Percentiles rank a stretch among this genome's conserved stretches.
These are phyloP conservation scores for Stigmatopora nigra DNA, from an alignment of 2,113 vertebrate genomes.

Conservation along the genomic window DNA sequence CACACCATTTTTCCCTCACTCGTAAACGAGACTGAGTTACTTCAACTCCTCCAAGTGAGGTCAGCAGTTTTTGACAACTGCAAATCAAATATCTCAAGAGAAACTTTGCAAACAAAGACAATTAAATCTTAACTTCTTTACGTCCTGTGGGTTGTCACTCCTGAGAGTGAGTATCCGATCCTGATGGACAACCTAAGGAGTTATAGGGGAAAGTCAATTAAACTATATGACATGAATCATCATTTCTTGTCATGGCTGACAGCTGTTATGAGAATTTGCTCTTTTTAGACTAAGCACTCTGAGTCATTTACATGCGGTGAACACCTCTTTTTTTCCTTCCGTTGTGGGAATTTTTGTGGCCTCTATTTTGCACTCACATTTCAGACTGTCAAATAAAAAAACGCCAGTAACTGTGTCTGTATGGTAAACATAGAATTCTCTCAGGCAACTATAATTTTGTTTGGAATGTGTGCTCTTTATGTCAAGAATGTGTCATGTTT, in stretches of 20 bases:
- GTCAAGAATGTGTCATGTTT: conserved; percentile 4
- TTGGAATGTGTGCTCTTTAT: conserved; percentile 5
- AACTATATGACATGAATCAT: conserved; percentile 2
- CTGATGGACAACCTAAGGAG: not conserved
- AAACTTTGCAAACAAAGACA: conserved; percentile 1
- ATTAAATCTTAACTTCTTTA: not conserved
- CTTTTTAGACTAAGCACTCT: not conserved
- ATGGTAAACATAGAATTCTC: conserved; percentile 2
- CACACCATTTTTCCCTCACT: too few species aligned
- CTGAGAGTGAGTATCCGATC: not conserved
- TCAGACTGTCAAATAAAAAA: conserved; percentile 7
- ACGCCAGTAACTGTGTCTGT: not conserved
- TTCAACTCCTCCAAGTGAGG: not conserved
- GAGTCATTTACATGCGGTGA: not conserved
- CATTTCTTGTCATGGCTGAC: conserved; percentile 1
- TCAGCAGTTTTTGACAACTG: not conserved
- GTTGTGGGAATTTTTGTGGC: conserved; percentile 10
- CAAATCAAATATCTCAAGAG: conserved; percentile 2
- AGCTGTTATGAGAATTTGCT: not conserved
- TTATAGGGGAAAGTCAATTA: not conserved
- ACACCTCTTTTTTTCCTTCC: conserved; percentile 4
- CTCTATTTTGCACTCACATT: conserved; percentile 1
- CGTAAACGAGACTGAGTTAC: too few species aligned
- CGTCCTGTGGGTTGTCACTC: not conserved
- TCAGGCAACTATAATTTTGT: conserved; percentile 3